Evolutionary conservation across 2,113 vertebrate genomes (phyloP), one percentile per base, ranked within the genome.

Genomic region (Sarotherodon lohbergeri): DNA sequence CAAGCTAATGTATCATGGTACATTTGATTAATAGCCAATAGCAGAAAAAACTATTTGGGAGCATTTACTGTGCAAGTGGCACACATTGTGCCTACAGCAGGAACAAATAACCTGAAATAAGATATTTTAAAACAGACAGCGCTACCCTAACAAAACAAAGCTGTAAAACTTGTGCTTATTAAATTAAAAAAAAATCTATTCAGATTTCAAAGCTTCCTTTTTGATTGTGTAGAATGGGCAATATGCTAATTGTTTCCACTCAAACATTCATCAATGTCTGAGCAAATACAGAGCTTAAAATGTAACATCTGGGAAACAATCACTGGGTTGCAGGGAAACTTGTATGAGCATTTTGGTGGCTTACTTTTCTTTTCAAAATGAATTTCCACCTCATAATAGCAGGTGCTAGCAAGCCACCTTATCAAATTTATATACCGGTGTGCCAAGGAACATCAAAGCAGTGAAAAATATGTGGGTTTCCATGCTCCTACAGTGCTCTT

Each of bases 21-120:
- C 57, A 84, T 90, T 71, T 91, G 83, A 91, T 86, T 83, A 90
- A 90, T 90, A 71, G 83, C 46, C 27, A 68, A 7, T 43, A 86
- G 83, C 52, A 46, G 78, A 41, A 41, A 82, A 48, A 82, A 78
- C 48, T 71, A 46, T 89, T 85, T 66, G 46, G 27, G 59, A 56
- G 59, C 73, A 83, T 89, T 82, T 90, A 87, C 8, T 24, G 59
- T 34, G 52, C 41, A 11, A 55, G 80, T 86, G 48, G 12, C 48
- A 81, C 7, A 3, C 63, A 56, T 24, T 2, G 68, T 54, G 32
- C 52, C 76, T 57, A 78, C 63, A 80, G 48, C 36, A 79, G 19
- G 56, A 46, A 54, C 14, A 29, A 85, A 87, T 39, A n/a, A 78
- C n/a, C 82, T 24, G 46, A 87, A 83, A 83, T 27, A 79, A 89